Evolutionary conservation across 2,113 vertebrate genomes (phyloP).

Genomic region (Heterotis niloticus): DNA sequence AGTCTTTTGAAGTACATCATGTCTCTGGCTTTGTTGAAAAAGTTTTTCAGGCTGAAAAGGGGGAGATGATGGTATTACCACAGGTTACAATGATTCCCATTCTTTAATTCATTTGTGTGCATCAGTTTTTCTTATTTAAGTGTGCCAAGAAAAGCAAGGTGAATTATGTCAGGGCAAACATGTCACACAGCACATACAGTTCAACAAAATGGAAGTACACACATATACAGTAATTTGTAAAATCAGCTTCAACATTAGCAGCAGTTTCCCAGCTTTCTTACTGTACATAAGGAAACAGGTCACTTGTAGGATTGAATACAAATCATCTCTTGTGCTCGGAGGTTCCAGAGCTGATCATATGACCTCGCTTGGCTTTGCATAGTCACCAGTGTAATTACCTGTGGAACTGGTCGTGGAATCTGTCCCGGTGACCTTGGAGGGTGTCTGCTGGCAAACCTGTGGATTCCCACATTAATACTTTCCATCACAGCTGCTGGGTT

Average conservation of each 20-base stretch:
- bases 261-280: background rate
- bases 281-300: background rate
- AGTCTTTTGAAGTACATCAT: slow-evolving; percentile 96
- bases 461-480: slow-evolving; percentile 6
- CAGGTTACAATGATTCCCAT: too few relatives aligned
- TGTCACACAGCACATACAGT: background rate
- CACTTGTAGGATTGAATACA: background rate
- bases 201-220: background rate
- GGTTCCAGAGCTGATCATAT: slow-evolving; percentile 8
- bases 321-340: background rate
- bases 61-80: background rate
- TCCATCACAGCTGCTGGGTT: too few relatives aligned
- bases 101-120: too few relatives aligned
- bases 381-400: slow-evolving; percentile 62
- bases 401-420: slow-evolving; percentile 94
- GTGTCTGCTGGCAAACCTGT: slow-evolving; percentile 89
- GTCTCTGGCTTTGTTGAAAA: slow-evolving; percentile 89
- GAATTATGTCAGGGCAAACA: background rate
- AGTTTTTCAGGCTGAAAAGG: slow-evolving; percentile 78
- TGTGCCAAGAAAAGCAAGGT: too few relatives aligned
- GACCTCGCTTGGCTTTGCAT: background rate
- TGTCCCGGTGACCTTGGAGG: slow-evolving; percentile 89
- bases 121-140: too few relatives aligned
- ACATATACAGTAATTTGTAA: too few relatives aligned
- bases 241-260: background rate